These are phyloP conservation scores for Polypedilum vanderplanki DNA, from an alignment of 1,140 invertebrate species.

Conservation along the genomic window DNA sequence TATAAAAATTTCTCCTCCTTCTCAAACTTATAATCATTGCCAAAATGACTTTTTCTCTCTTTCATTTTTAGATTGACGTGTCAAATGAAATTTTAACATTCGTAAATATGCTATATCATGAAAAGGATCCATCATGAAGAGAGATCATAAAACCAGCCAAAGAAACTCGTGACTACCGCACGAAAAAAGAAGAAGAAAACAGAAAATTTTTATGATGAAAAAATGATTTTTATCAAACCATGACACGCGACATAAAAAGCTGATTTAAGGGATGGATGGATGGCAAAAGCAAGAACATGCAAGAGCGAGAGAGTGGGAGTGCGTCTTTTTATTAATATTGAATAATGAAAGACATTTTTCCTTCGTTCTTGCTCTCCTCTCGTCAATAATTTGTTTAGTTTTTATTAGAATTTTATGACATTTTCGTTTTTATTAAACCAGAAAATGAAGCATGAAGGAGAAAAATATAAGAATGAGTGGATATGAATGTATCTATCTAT, in stretches of 20 bases:
- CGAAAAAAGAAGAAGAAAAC: neutral
- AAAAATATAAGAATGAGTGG: neutral
- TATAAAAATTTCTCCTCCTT: too few species aligned
- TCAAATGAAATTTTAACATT: neutral
- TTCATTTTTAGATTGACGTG: neutral
- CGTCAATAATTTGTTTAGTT: conserved; percentile 28
- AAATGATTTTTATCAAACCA: conserved; percentile 25
- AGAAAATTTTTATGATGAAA: conserved; percentile 2
- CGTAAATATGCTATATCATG: neutral
- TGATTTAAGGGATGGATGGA: neutral
- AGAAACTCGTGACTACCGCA: conserved; percentile 4
- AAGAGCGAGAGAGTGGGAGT: neutral
- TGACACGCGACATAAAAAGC: conserved; percentile 24
- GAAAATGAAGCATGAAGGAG: neutral
- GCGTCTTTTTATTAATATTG: conserved; percentile 24
- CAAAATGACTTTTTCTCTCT: too few species aligned
- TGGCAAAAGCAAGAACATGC: too few species aligned
- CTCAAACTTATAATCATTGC: too few species aligned
- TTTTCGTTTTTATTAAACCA: conserved; percentile 26
- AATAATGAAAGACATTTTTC: conserved; percentile 24
- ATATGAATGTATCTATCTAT: neutral
- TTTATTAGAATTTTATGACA: conserved; percentile 25
- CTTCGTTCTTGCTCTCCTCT: neutral
- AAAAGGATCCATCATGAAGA: neutral
- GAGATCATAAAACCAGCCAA: conserved; percentile 7